A percentile compares a stretch with the other conserved stretches of the same genome.
phyloP scores from a whole-genome alignment of 2,888 invertebrate genomes.

The Philereme vetulata region DNA sequence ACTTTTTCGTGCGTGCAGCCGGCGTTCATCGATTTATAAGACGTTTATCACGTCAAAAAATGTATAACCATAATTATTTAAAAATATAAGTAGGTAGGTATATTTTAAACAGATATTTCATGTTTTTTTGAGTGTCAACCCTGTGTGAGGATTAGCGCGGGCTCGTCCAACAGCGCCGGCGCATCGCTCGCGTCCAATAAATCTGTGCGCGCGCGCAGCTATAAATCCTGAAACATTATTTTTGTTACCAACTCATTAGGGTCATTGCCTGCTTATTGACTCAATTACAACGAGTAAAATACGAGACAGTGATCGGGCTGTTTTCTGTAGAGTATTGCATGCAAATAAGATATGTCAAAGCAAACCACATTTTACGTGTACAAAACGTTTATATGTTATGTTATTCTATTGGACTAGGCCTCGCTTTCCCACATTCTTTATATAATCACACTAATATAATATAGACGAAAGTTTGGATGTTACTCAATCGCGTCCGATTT shows the following conservation, averaged over 20 bases:
- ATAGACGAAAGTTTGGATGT: too few relatives aligned
- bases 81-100: constrained; percentile 7
- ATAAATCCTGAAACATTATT: constrained; percentile 81
- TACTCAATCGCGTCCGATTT: too few relatives aligned
- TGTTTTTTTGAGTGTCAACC: constrained; percentile 54
- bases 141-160: constrained; percentile 69
- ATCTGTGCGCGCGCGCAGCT: constrained; percentile 78
- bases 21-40: too few relatives aligned
- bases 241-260: constrained; percentile 82
- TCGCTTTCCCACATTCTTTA: too few relatives aligned
- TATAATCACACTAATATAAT: too few relatives aligned
- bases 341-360: constrained; percentile 62
- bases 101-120: constrained; percentile 8
- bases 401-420: constrained; percentile 22
- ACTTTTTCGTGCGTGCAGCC: too few relatives aligned
- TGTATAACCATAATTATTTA: neutral
- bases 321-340: constrained; percentile 60
- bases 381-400: constrained; percentile 29
- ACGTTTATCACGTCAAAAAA: too few relatives aligned
- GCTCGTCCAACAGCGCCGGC: constrained; percentile 58
- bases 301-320: constrained; percentile 64
- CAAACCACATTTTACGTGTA: constrained; percentile 49
- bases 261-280: constrained; percentile 81
- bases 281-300: constrained; percentile 72
- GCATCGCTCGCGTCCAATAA: constrained; percentile 66